Conservation (phyloP, 1,140 invertebrate genomes). For the Anadara kagoshimensis region DNA sequence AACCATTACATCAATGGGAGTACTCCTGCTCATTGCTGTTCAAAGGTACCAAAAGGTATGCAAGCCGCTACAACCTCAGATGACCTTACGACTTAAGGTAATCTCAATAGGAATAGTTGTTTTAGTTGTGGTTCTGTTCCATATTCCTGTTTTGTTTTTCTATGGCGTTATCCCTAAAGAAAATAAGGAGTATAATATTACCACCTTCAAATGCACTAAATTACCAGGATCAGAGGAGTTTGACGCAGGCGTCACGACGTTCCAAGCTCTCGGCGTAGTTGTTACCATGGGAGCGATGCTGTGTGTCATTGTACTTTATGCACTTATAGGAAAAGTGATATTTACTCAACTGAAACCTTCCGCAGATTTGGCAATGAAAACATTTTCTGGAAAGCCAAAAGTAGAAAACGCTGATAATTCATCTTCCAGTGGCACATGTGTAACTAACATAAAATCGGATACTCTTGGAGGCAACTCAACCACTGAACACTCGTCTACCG, state of each 20-base stretch:
- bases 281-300: constrained; percentile 14
- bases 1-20: not conserved
- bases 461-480: not conserved
- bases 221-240: not conserved
- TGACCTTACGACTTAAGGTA: constrained; percentile 12
- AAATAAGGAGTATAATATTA: constrained; percentile 1
- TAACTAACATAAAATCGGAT: not conserved
- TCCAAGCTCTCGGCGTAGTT: constrained; percentile 12
- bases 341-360: constrained; percentile 2
- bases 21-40: constrained; percentile 13
- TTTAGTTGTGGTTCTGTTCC: not conserved
- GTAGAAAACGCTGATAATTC: not conserved
- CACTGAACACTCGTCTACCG: not conserved
- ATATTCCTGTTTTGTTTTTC: constrained; percentile 4
- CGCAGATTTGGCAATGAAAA: not conserved
- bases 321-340: constrained; percentile 10
- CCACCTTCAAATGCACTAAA: constrained; percentile 13
- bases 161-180: not conserved
- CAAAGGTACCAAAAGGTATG: constrained; percentile 21
- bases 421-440: not conserved
- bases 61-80: constrained; percentile 5
- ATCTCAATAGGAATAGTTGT: constrained; percentile 1
- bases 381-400: not conserved
- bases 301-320: constrained; percentile 9
- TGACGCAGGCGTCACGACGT: not conserved